Percentiles rank a stretch among this genome's conserved stretches.
These are phyloP conservation scores for Pocillopora meandrina DNA, from an alignment of 92 coral and sea anemone genomes.

Conservation along the genomic window DNA sequence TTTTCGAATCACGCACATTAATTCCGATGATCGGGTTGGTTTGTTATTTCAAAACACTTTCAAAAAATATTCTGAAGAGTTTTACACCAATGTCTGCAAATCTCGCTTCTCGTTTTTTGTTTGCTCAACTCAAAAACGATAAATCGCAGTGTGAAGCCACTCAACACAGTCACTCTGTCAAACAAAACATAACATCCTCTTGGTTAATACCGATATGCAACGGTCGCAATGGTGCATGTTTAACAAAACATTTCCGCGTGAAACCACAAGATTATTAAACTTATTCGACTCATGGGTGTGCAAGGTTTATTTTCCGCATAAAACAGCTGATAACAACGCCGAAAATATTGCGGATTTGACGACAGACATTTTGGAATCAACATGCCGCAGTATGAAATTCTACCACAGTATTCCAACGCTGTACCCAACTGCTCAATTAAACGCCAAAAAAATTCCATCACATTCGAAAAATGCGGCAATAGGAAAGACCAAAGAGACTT, in stretches of 20 bases:
- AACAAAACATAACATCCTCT: slow-evolving; percentile 14
- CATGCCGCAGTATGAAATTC: slow-evolving; percentile 11
- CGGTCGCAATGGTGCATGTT: slow-evolving; percentile 21
- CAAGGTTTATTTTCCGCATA: background rate
- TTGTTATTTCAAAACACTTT: slow-evolving; percentile 9
- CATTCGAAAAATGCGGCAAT: slow-evolving; percentile 20
- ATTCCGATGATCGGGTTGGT: slow-evolving; percentile 5
- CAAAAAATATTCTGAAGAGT: slow-evolving; percentile 6
- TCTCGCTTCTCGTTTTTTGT: slow-evolving; percentile 31
- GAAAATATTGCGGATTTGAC: slow-evolving; percentile 13
- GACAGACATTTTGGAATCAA: slow-evolving; percentile 38
- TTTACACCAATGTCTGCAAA: slow-evolving; percentile 3
- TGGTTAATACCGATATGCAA: background rate
- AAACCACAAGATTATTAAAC: slow-evolving; percentile 18
- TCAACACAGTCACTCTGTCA: background rate
- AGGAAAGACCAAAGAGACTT: slow-evolving; percentile 2
- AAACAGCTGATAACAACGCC: background rate
- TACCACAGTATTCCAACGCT: background rate
- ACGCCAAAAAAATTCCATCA: slow-evolving; percentile 14
- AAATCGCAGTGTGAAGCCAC: slow-evolving; percentile 28
- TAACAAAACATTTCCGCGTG: slow-evolving; percentile 28
- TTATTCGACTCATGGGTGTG: slow-evolving; percentile 14
- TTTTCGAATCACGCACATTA: slow-evolving; percentile 14
- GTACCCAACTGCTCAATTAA: slow-evolving; percentile 8
- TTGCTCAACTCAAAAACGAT: background rate